Base-by-base conservation (phyloP, 1,140 invertebrate genomes). In the Penaeus japonicus region DNA sequence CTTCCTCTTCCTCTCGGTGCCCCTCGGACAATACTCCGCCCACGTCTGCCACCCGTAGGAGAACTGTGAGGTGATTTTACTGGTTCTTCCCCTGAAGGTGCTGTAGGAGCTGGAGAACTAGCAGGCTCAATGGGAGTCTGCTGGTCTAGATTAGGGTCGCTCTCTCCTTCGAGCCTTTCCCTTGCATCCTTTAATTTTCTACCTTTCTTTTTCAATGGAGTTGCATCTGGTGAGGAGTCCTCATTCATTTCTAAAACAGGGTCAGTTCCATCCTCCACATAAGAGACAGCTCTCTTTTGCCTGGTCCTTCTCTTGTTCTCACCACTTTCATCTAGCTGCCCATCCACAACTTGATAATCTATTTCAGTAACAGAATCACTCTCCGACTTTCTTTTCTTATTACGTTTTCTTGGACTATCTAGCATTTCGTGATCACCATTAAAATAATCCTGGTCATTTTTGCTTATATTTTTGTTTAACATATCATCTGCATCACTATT, bases 211-310 rank as follows among this genome's bases (percentile, higher is more conserved):
- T 88, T 87, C 7, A 80, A 39, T 15, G 90, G 90, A 27, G 90
- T 84, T 5, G 85, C 62, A 47, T 85, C 73, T 24, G 83, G 89
- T 24, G 79, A 75, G 2, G 85, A 81, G 77, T 90, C 90, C 59
- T 90, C 90, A 70, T 88, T 90, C 85, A 87, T 90, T 82, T 90
- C 90, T 35, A 90, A 65, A 30, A 90, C 90, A 82, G 90, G 90
- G 80, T 90, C 90, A 27, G 90, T 90, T 62, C 88, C 90, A 88
- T 90, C 90, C 62, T 90, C 90, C 27, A 88, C 90, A 53, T 90
- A 90, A n/a, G 89, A 89, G 30, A 90, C 78, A 18, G 90, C 87
- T 2, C 90, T 73, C 73, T 88, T 87, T 70, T 90, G 90, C 35
- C 90, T 78, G 57, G 90, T 90, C 24, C 90, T 73, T 27, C 90